A percentile compares a stretch with the other conserved stretches of the same genome.
Conservation (phyloP, 2,888 invertebrate species). For the Euzophera pinguis region DNA sequence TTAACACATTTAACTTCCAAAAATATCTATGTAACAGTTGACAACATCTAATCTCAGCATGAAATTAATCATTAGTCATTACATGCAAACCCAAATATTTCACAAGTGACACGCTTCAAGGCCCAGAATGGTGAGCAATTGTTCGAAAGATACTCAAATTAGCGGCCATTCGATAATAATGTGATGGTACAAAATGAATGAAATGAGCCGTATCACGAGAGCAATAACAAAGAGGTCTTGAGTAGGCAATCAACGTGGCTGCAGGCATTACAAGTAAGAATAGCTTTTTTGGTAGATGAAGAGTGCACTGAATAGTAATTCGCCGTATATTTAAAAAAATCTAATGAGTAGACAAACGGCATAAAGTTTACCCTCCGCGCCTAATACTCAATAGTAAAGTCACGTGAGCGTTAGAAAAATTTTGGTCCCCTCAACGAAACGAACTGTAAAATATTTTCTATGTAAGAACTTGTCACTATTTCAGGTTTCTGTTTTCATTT, state of each 20-base stretch:
- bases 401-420: no score
- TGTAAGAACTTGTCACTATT: no score
- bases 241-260: constrained; percentile 52
- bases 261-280: constrained; percentile 7
- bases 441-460: no score
- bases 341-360: no score
- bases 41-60: no score
- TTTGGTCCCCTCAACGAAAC: no score
- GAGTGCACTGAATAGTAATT: background rate
- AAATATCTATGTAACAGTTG: no score
- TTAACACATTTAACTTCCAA: no score
- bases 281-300: background rate
- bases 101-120: constrained; percentile 11
- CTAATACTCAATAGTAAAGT: no score
- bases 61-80: background rate
- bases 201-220: constrained; percentile 64
- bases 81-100: constrained; percentile 1
- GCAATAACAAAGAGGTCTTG: constrained; percentile 54
- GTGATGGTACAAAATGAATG: constrained; percentile 50
- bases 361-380: no score
- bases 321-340: no score
- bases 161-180: constrained; percentile 38
- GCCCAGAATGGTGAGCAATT: constrained; percentile 15
- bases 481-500: no score
- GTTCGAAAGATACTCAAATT: constrained; percentile 38